These are phyloP conservation scores for Todiramphus chloris DNA, from an alignment of 2,113 vertebrate genomes.

Conservation along the genomic window DNA sequence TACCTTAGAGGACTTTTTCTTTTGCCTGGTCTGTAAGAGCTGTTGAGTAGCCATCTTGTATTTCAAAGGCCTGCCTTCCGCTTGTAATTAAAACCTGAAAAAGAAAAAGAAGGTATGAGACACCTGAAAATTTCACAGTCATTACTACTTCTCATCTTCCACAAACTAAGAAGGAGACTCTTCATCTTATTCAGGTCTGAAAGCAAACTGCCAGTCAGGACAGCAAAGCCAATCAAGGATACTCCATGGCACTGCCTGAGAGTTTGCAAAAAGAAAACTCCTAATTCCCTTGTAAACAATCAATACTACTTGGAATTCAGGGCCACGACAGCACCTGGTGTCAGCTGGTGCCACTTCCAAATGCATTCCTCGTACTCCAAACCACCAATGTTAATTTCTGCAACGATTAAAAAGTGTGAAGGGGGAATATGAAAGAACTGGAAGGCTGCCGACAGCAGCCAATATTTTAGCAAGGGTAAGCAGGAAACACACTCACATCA, in stretches of 20 bases:
- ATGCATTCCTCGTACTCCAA: slow-evolving; percentile 13
- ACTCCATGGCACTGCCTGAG: neutral
- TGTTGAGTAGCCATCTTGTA: slow-evolving; percentile 65
- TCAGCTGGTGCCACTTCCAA: neutral
- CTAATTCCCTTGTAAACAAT: neutral
- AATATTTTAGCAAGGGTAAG: slow-evolving; percentile 26
- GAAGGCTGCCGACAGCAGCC: slow-evolving; percentile 24
- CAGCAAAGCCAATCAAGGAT: neutral
- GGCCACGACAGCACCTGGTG: neutral
- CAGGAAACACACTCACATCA: neutral
- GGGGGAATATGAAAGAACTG: slow-evolving; percentile 14
- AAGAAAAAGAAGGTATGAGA: neutral
- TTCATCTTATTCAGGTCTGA: neutral
- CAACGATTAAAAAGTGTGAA: neutral
- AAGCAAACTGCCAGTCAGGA: neutral
- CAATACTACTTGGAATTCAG: slow-evolving; percentile 30
- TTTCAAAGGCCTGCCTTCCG: neutral
- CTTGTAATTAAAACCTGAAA: slow-evolving; percentile 18
- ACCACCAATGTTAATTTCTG: slow-evolving; percentile 26
- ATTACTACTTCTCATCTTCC: neutral
- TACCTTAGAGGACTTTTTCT: slow-evolving; percentile 67
- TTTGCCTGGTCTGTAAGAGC: neutral
- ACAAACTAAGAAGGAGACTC: neutral
- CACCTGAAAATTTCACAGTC: neutral
- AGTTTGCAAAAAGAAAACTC: neutral